Conservation (phyloP, 2,113 vertebrate species). For the Oreochromis niloticus region DNA sequence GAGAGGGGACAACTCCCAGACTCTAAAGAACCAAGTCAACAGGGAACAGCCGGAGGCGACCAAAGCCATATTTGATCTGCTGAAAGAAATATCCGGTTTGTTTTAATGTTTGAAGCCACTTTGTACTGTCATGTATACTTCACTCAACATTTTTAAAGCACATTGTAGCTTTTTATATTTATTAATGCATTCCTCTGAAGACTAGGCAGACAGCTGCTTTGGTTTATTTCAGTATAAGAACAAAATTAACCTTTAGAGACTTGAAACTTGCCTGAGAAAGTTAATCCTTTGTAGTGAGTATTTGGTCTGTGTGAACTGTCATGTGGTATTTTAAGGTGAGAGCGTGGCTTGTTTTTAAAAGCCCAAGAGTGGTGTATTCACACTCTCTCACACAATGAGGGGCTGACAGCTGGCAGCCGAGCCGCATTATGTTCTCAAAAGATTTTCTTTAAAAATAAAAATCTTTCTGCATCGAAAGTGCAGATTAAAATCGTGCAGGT, state of each 20-base stretch:
- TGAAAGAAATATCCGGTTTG: conserved; percentile 76
- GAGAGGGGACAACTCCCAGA: conserved; percentile 31
- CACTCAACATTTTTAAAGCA: background rate
- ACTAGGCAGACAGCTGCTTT: background rate
- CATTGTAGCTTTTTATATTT: background rate
- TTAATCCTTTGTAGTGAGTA: background rate
- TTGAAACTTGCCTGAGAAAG: background rate
- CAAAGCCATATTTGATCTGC: conserved; percentile 73
- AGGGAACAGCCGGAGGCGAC: conserved; percentile 63
- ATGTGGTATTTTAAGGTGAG: background rate
- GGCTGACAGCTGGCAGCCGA: background rate
- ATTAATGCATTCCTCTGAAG: background rate
- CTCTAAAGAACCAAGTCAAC: conserved; percentile 40
- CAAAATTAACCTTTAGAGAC: background rate
- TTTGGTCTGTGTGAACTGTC: background rate
- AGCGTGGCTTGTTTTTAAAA: background rate
- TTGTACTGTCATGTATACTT: background rate
- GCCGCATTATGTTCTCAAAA: background rate
- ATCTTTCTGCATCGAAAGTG: rapidly evolving
- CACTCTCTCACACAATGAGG: background rate
- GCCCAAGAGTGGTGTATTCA: background rate
- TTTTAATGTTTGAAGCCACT: conserved; percentile 1
- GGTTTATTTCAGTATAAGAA: background rate
- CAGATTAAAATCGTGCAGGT: background rate
- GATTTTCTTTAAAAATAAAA: background rate